These are phyloP conservation scores for Hedya salicella DNA, from an alignment of 2,888 invertebrate species.

Conservation along the genomic window DNA sequence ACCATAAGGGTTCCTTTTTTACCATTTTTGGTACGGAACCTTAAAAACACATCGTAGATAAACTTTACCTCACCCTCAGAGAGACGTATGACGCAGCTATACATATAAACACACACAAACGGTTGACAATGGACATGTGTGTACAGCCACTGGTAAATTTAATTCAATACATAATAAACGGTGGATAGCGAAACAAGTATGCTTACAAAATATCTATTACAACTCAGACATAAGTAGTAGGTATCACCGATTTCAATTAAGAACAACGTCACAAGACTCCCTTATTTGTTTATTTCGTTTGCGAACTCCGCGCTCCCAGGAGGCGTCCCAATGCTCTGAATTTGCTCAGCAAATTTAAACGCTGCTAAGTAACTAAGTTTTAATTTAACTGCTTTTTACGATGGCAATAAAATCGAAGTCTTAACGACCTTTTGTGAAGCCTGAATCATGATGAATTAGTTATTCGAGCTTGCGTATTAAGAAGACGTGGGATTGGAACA, in stretches of 20 bases:
- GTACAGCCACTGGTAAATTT: too few species aligned
- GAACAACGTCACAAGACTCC: conserved; percentile 37
- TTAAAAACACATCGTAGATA: too few species aligned
- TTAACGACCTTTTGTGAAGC: conserved; percentile 19
- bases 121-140: too few species aligned
- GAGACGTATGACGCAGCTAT: too few species aligned
- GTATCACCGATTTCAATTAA: conserved; percentile 40
- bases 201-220: not conserved
- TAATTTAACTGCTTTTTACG: conserved; percentile 41
- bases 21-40: too few species aligned
- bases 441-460: conserved; percentile 24
- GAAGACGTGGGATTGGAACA: not conserved
- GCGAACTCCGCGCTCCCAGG: conserved; percentile 33
- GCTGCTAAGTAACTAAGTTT: conserved; percentile 40
- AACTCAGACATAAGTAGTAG: conserved; percentile 14
- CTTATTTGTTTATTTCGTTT: conserved; percentile 39
- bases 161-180: too few species aligned
- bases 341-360: conserved; percentile 40
- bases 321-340: conserved; percentile 31
- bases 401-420: conserved; percentile 39
- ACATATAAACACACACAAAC: too few species aligned
- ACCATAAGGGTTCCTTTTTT: too few species aligned
- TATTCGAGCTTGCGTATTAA: conserved; percentile 12
- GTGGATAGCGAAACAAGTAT: too few species aligned
- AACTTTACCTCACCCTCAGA: too few species aligned